A percentile compares a stretch with the other conserved stretches of the same genome.
These are phyloP conservation scores for Tipula helvola DNA, from an alignment of 2,888 invertebrate species.

Conservation along the genomic window DNA sequence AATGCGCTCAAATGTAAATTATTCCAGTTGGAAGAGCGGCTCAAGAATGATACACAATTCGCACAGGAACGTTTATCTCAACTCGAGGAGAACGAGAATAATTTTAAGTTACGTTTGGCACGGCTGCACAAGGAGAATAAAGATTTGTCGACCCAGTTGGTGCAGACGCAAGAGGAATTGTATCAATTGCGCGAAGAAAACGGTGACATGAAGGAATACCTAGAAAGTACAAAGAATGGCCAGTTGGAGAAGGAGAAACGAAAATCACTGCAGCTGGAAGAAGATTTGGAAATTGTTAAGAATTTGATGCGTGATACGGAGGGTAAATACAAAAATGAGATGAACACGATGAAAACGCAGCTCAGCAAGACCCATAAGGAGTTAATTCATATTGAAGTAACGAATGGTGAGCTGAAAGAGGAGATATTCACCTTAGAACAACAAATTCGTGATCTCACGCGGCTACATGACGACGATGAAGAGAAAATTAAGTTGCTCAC, in stretches of 20 bases:
- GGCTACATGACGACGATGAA: constrained; percentile 41
- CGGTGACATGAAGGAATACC: constrained; percentile 38
- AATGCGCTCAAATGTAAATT: constrained; percentile 42
- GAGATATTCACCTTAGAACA: constrained; percentile 52
- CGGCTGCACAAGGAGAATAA: constrained; percentile 44
- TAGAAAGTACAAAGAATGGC: constrained; percentile 31
- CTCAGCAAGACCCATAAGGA: constrained; percentile 42
- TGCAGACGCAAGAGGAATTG: constrained; percentile 36
- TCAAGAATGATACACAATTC: constrained; percentile 39
- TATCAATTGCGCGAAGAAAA: constrained; percentile 39
- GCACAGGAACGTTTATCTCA: constrained; percentile 42
- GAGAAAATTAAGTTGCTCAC: constrained; percentile 44
- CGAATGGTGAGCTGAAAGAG: constrained; percentile 53
- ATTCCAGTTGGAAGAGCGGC: constrained; percentile 41
- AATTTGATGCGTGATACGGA: constrained; percentile 39
- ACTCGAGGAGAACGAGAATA: constrained; percentile 45
- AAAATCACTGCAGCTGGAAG: constrained; percentile 34
- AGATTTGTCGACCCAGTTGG: constrained; percentile 38
- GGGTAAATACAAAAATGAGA: constrained; percentile 35
- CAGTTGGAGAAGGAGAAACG: constrained; percentile 31
- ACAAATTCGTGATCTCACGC: constrained; percentile 43
- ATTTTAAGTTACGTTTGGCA: constrained; percentile 40
- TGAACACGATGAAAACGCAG: constrained; percentile 40
- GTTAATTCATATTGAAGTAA: constrained; percentile 51
- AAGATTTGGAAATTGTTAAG: constrained; percentile 38